A percentile compares a stretch with the other conserved stretches of the same genome.
Conservation (phyloP, 2,888 invertebrate species). For the Melanostoma scalare region DNA sequence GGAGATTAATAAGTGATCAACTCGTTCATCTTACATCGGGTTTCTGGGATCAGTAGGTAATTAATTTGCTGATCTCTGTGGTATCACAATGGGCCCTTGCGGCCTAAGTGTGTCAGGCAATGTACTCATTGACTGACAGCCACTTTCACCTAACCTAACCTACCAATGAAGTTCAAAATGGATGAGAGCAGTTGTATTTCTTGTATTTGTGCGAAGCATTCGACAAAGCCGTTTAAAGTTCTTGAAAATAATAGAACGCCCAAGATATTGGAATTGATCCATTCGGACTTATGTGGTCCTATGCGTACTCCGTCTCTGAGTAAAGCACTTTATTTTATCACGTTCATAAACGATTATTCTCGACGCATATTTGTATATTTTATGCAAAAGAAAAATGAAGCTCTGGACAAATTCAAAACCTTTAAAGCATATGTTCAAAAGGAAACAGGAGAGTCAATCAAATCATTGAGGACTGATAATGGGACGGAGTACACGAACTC, state of each 20-base stretch:
- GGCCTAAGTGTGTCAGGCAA: too few relatives aligned
- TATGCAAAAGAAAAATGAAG: background rate
- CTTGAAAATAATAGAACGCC: constrained; percentile 32
- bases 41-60: too few relatives aligned
- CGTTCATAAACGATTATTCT: constrained; percentile 36
- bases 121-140: too few relatives aligned
- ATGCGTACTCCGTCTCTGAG: constrained; percentile 28
- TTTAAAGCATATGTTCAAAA: background rate
- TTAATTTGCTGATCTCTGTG: too few relatives aligned
- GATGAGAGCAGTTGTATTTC: constrained; percentile 24
- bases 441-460: background rate
- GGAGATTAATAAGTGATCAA: too few relatives aligned
- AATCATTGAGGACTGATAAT: background rate
- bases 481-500: background rate
- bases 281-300: constrained; percentile 39
- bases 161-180: constrained; percentile 13
- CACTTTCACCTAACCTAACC: too few relatives aligned
- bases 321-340: constrained; percentile 24
- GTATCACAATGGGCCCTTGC: too few relatives aligned
- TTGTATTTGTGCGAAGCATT: background rate
- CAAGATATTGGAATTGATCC: constrained; percentile 25
- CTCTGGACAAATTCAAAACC: background rate
- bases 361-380: constrained; percentile 47
- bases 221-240: background rate
- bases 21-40: too few relatives aligned